phyloP scores from a whole-genome alignment of 2,888 invertebrate genomes.

The Erebia aethiops region DNA sequence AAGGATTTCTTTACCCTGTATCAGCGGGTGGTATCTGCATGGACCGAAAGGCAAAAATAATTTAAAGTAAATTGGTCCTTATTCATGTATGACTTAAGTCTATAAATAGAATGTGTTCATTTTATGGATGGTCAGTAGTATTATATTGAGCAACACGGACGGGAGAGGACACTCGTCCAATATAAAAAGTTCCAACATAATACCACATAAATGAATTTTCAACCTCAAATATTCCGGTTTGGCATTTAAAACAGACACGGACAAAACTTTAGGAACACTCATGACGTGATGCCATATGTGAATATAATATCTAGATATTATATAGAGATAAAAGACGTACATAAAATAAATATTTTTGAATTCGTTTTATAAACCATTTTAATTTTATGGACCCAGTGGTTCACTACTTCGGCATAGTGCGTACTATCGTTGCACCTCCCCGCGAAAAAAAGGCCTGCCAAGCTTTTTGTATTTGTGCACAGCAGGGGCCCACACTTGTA shows the following conservation, averaged over 20 bases:
- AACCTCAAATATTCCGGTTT: background rate
- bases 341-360: background rate
- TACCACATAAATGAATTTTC: background rate
- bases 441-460: too few relatives aligned
- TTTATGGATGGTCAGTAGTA: background rate
- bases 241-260: background rate
- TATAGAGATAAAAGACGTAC: background rate
- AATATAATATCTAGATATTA: background rate
- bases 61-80: constrained; percentile 18
- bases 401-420: background rate
- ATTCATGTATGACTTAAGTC: background rate
- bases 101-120: constrained; percentile 18
- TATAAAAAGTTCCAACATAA: background rate
- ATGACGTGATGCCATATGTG: too few relatives aligned
- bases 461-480: constrained; percentile 38
- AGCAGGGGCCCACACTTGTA: constrained; percentile 61
- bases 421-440: background rate
- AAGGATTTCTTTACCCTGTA: constrained; percentile 27
- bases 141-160: background rate
- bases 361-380: too few relatives aligned
- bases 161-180: background rate
- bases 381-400: background rate
- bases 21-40: constrained; percentile 31
- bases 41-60: background rate
- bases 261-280: too few relatives aligned